Conservation (phyloP, 2,113 vertebrate genomes). For the Zosterops lateralis region DNA sequence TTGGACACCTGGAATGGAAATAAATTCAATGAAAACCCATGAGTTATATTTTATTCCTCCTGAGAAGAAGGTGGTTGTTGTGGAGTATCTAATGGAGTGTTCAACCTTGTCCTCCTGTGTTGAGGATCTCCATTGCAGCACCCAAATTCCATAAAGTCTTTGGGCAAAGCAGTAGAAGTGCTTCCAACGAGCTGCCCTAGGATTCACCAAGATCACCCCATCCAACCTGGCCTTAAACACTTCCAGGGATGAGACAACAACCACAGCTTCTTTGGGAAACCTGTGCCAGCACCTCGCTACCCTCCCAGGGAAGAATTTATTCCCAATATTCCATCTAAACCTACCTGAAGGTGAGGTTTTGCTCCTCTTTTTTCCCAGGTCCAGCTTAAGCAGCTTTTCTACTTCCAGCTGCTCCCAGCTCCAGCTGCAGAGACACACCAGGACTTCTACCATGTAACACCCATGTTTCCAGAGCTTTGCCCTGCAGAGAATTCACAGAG, state of each 20-base stretch:
- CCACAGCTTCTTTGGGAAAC: neutral
- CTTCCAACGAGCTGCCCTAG: neutral
- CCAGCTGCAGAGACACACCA: neutral
- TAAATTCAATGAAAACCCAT: neutral
- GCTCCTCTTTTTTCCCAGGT: neutral
- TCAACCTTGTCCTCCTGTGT: neutral
- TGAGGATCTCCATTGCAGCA: neutral
- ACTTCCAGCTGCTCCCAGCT: neutral
- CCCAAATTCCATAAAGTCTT: neutral
- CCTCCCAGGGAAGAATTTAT: neutral
- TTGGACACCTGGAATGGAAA: neutral
- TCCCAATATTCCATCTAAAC: neutral
- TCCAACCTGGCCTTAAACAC: neutral
- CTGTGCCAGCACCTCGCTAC: neutral
- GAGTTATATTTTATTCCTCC: neutral
- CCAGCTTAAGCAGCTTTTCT: neutral
- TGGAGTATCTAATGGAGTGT: neutral
- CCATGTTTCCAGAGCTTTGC: neutral
- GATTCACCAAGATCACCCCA: neutral
- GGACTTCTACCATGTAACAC: neutral
- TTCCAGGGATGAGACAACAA: neutral
- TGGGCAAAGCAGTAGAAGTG: neutral
- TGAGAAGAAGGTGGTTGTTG: neutral
- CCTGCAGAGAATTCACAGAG: neutral
- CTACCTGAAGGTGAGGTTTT: neutral